phyloP scores from a whole-genome alignment of 2,888 invertebrate genomes.

The Lithophane leautieri region DNA sequence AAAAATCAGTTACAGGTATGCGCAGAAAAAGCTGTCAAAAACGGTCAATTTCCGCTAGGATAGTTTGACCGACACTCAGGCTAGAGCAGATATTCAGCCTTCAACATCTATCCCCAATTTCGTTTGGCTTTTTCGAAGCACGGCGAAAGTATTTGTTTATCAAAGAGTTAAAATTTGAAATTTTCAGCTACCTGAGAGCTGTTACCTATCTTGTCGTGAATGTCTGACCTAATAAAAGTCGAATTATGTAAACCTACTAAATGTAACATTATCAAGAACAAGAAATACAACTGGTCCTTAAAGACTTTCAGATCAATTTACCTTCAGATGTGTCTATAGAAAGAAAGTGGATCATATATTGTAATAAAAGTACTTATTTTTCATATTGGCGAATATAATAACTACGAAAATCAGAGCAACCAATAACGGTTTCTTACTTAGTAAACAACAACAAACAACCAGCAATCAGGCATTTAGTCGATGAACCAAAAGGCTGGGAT shows the following conservation, averaged over 20 bases:
- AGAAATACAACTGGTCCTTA: neutral
- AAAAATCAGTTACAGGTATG: neutral
- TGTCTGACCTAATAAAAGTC: neutral
- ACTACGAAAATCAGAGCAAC: neutral
- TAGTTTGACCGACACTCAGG: neutral
- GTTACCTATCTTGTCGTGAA: neutral
- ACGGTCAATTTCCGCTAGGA: neutral
- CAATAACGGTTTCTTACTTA: neutral
- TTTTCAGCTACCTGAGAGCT: neutral
- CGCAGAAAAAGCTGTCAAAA: neutral
- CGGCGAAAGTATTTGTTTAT: neutral
- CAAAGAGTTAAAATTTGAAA: neutral
- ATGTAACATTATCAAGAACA: neutral
- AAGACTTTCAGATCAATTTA: neutral
- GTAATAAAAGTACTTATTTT: neutral
- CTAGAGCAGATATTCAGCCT: neutral
- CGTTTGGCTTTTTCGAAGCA: neutral
- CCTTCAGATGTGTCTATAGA: too few relatives aligned
- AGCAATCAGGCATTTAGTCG: neutral
- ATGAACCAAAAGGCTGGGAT: conserved; percentile 14
- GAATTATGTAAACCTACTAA: neutral
- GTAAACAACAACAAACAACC: neutral
- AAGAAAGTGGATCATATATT: neutral
- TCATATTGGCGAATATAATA: neutral
- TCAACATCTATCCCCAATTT: neutral